Evolutionary conservation across 2,797 vertebrate species (phyloP), one percentile per base, ranked within the genome.

Genomic region (Melanogrammus aeglefinus): DNA sequence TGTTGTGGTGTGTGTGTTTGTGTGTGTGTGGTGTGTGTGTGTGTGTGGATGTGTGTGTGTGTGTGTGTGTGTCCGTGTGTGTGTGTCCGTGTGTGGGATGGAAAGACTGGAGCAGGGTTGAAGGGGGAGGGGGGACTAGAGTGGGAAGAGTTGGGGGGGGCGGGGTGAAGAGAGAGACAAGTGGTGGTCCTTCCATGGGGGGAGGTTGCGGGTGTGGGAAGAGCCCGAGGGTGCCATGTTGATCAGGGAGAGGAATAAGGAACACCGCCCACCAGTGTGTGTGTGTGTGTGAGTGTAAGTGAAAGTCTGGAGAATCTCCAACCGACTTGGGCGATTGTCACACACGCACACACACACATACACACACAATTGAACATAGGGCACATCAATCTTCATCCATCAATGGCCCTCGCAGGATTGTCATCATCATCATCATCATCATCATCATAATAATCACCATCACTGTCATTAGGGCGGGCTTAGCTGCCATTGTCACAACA

Each of bases 371-470:
- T 86, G 79, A 88, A 76, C 77, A 2, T 18, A 72, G 76, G 82
- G 88, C 88, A 84, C 82, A 89, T 89, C 87, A 88, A 87, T 89
- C 88, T 78, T 87, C 89, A 91, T 91, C 85, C 89, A 89, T 91
- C 88, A 90, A 80, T 80, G 78, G 21, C 74, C 74, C 69, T 76
- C 80, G 76, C 74, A 89, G 86, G 85, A 80, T 79, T 77, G 77
- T 76, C 84, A 78, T 51, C 81, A 51, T 79, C 81, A 78, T 85
- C 80, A 81, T 71, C 74, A 81, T 35, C 82, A 88, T 90, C 90
- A 84, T 79, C 86, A 87, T 87, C 77, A 21, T 29, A 79, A 80
- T 85, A 31, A 77, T 84, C 79, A 83, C 73, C 80, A 44, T 72
- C 74, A 80, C 81, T 21, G 14, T 66, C 57, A 6, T 78, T 69